Percentiles rank a stretch among this genome's conserved stretches.
These are phyloP conservation scores for Apotomis turbidana DNA, from an alignment of 2,888 invertebrate species.

Conservation along the genomic window DNA sequence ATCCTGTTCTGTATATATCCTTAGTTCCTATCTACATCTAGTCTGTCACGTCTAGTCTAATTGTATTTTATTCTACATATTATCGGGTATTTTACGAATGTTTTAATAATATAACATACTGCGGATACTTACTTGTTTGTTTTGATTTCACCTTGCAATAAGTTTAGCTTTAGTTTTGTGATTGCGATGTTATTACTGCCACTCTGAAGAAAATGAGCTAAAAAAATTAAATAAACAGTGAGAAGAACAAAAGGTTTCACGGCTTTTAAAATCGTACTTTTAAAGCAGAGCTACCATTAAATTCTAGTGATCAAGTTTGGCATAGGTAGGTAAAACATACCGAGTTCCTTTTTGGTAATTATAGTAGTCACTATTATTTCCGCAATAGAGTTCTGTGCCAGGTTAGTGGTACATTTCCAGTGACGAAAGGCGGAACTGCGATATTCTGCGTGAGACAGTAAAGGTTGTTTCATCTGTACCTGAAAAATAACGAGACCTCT, in stretches of 20 bases:
- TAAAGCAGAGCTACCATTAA: too few relatives aligned
- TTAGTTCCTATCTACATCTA: too few relatives aligned
- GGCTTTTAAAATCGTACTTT: too few relatives aligned
- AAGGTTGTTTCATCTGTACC: slow-evolving; percentile 6
- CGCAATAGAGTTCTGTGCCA: slow-evolving; percentile 2
- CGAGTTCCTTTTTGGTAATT: slow-evolving; percentile 7
- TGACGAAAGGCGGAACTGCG: not conserved
- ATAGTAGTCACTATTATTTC: not conserved
- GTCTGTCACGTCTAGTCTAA: too few relatives aligned
- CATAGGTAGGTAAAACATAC: not conserved
- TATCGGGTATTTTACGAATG: too few relatives aligned
- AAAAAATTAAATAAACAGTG: not conserved
- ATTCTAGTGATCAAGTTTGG: too few relatives aligned
- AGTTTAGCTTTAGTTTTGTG: slow-evolving; percentile 4
- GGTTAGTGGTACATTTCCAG: not conserved
- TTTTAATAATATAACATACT: too few relatives aligned
- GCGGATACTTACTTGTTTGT: slow-evolving; percentile 10
- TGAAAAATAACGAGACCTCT: not conserved
- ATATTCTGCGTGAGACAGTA: not conserved
- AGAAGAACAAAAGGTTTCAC: not conserved
- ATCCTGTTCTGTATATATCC: too few relatives aligned
- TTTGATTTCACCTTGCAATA: not conserved
- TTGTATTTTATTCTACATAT: too few relatives aligned
- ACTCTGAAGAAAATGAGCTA: not conserved
- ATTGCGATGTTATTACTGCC: not conserved